These are phyloP conservation scores for Ceyx erithaca DNA, from an alignment of 2,797 vertebrate species.

Conservation along the genomic window DNA sequence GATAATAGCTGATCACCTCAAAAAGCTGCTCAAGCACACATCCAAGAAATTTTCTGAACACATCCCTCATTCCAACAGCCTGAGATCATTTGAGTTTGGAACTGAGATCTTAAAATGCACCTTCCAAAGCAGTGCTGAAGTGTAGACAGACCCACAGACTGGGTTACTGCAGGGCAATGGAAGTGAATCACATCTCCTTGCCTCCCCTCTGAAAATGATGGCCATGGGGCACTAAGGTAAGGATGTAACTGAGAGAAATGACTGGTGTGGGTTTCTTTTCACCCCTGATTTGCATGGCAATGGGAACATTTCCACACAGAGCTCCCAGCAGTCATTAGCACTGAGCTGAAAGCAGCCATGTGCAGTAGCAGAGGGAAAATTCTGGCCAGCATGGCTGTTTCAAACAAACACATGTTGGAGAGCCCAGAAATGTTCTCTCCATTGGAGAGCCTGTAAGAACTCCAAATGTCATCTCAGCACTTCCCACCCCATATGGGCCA, in stretches of 20 bases:
- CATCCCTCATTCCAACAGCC: background rate
- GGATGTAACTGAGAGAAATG: background rate
- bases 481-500: conserved; percentile 16
- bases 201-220: background rate
- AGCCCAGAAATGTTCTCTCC: background rate
- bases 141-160: background rate
- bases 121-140: background rate
- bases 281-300: background rate
- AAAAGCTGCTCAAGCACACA: background rate
- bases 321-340: background rate
- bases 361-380: background rate
- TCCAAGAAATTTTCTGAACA: background rate
- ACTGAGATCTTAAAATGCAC: background rate
- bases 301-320: background rate
- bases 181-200: background rate
- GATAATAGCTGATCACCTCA: background rate
- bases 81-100: background rate
- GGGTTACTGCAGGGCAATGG: background rate
- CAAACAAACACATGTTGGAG: background rate
- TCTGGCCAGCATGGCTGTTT: background rate
- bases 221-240: background rate
- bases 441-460: background rate
- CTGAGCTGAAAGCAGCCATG: background rate
- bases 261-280: background rate
- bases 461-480: background rate